These are phyloP conservation scores for Dicrurus megarhynchus DNA, from an alignment of 2,113 vertebrate species.

Conservation along the genomic window DNA sequence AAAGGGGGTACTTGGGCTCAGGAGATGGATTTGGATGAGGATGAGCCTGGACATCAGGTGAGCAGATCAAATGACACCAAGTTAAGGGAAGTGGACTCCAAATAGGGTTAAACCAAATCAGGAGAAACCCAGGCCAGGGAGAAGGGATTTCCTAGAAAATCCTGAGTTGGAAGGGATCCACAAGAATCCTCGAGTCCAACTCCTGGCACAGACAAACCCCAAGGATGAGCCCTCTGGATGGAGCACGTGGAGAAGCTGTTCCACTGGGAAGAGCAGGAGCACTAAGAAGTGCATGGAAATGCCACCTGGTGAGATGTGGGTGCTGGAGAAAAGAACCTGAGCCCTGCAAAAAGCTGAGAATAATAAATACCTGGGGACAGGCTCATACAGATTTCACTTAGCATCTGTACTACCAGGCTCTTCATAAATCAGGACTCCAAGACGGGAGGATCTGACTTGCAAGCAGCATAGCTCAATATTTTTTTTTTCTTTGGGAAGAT, in stretches of 20 bases:
- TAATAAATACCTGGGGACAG: neutral
- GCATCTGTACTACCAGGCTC: neutral
- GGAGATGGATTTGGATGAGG: neutral
- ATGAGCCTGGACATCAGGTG: neutral
- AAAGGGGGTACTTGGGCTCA: too few species aligned
- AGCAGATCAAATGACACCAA: neutral
- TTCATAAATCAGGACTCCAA: neutral
- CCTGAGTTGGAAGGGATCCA: neutral
- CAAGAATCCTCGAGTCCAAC: fast-evolving
- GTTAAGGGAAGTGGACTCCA: neutral
- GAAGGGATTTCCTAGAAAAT: neutral
- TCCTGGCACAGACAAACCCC: neutral
- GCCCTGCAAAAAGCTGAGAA: neutral
- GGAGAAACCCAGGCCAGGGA: neutral
- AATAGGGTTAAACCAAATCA: neutral
- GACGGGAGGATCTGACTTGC: neutral
- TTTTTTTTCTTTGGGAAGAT: neutral
- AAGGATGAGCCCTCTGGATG: neutral
- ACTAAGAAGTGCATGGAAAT: neutral
- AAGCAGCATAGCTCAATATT: neutral
- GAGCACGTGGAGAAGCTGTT: fast-evolving
- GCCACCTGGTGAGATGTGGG: neutral
- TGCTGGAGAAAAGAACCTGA: neutral
- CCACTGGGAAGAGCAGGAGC: neutral
- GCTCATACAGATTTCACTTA: neutral